Evolutionary conservation across 2,888 invertebrate genomes (phyloP), one percentile per base, ranked within the genome.

Genomic region (Fragum whitleyi): DNA sequence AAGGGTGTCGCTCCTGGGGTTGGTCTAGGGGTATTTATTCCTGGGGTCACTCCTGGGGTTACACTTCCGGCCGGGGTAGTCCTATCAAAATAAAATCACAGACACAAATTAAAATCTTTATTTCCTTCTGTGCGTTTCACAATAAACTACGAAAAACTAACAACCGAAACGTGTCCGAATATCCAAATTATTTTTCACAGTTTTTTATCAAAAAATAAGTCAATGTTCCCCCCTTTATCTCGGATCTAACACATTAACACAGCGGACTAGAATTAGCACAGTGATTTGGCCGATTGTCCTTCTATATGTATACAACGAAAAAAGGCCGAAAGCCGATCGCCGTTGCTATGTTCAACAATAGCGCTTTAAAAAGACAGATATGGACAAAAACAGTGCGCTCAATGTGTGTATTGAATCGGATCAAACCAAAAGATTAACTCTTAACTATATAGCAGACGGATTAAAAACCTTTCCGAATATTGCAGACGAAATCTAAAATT

Each of bases 31-130:
- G 79, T 77, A 9, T 36, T 36, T 28, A 72, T 71, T 78, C 85
- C 82, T 67, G 82, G 85, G 39, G 79, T 77, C 36, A 72, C 74
- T 78, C 85, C 82, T 61, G 82, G 85, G 29, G 85, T 85, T 75
- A 82, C 80, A 78, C 85, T 82, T 80, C 85, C 85, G 57, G 78
- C 82, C 59, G 85, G 85, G 77, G 82, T 82, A 71, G 77, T 71
- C 47, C 85, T 85, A 23, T 26, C 21, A 42, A 59, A 55, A 51
- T 68, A 21, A 28, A 75, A 28, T 51, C 32, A 59, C 14, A 62
- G 32, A 47, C 5, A 73, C 21, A 65, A 65, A 36, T 59, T 42
- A 55, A 55, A 55, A 5, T n/a, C n/a, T n/a, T n/a, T n/a, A n/a
- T n/a, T n/a, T 42, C 32, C 28, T 3, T 29, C 2, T 26, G 6